These are phyloP conservation scores for Ectropis grisescens DNA, from an alignment of 1,140 invertebrate species.

Conservation along the genomic window DNA sequence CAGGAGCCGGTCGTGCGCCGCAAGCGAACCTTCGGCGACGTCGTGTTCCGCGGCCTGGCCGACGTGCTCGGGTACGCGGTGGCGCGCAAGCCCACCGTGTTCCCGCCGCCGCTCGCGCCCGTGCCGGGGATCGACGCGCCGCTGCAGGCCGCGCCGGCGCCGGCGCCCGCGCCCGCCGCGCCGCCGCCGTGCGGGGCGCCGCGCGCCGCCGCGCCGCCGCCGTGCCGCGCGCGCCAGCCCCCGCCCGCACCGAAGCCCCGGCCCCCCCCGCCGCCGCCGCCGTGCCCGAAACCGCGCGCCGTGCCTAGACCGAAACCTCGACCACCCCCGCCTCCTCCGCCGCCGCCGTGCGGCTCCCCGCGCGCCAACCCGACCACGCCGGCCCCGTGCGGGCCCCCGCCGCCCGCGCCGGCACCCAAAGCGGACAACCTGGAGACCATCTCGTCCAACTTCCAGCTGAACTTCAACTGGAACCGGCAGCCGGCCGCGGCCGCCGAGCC, in stretches of 20 bases:
- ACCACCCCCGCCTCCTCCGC: constrained; percentile 46
- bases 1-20: constrained; percentile 50
- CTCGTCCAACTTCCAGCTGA: constrained; percentile 41
- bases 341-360: constrained; percentile 29
- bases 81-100: constrained; percentile 44
- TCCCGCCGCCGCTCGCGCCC: constrained; percentile 51
- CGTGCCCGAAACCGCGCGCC: constrained; percentile 51
- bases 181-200: constrained; percentile 37
- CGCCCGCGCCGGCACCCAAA: constrained; percentile 27
- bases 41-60: constrained; percentile 61
- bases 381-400: constrained; percentile 33
- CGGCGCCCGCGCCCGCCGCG: constrained; percentile 36
- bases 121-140: constrained; percentile 49
- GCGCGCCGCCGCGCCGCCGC: constrained; percentile 33
- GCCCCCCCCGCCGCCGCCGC: constrained; percentile 62
- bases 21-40: constrained; percentile 64
- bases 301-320: constrained; percentile 45
- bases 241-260: constrained; percentile 61
- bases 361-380: constrained; percentile 39
- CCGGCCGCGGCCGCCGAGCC: constrained; percentile 20
- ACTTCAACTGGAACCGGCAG: constrained; percentile 45
- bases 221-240: constrained; percentile 59
- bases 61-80: constrained; percentile 61
- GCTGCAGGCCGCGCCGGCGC: constrained; percentile 28
- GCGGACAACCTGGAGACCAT: constrained; percentile 46